Base-by-base conservation (phyloP, 2,888 invertebrate genomes). In the Agrotis ipsilon region DNA sequence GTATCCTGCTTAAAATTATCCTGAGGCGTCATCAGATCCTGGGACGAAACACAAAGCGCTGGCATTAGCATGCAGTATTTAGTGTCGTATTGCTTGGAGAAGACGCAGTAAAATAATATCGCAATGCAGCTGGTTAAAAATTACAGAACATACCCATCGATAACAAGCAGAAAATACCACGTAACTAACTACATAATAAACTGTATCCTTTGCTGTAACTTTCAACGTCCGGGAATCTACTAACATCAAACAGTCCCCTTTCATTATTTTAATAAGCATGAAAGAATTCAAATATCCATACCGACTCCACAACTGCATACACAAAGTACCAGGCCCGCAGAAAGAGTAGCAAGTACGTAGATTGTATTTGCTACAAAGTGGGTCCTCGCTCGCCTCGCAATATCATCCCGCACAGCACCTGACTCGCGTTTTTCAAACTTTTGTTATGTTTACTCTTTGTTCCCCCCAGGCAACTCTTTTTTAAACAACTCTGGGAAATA, bases 381-480 rank as follows among this genome's bases (percentile, higher is more conserved):
- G 80, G 64, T 60, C 46, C 74, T 71, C 58, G 43, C 69, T 68
- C 76, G 58, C 54, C 39, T 80, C 66, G 74, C 84, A 81, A 81
- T 81, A 81, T 78, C 71, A 76, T 84, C 59, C 65, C 54, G 71
- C 64, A 51, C 72, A 67, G 76, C 82, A 84, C 84, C 82, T 86
- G 86, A 75, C 77, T 86, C 72, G 70, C 84, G 73, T 75, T 75
- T 74, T 77, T 79, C 65, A 72, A 79, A 86, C 79, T 79, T 81
- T 79, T 81, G 76, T 83, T 77, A 55, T 77, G 68, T 84, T 85
- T 72, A 79, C 82, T 86, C 79, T 79, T 79, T 77, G 86, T 81
- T 75, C 66, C 75, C 75, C 67, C 65, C 45, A 49, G 52, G 51
- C 63, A 70, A 74, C 73, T 66, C 68, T 75, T 79, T 75, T 86